Evolutionary conservation across 2,888 invertebrate species (phyloP), one percentile per base, ranked within the genome.

Genomic region (Caenorhabditis wallacei): DNA sequence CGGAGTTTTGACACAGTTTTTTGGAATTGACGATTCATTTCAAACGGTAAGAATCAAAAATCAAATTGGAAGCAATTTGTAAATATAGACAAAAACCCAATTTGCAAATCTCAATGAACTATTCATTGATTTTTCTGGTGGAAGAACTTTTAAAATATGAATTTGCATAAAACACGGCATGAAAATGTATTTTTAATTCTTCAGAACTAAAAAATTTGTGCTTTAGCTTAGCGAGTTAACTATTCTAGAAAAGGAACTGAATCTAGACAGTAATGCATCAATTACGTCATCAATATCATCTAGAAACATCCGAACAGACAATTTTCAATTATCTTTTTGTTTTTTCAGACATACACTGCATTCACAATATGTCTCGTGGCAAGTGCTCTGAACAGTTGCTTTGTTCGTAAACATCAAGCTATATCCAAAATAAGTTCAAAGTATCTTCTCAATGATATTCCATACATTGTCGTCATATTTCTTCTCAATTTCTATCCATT

Each of bases 301-400:
- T 26, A 26, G 22, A 35, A 1, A 43, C 37, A 13, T 43, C 43
- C 26, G 61, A 20, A 43, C 0, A 61, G 5, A 46, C 24, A 37
- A 43, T 43, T 40, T 18, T 43, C 13, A 13, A 40, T 40, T 48
- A 4, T 37, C n/a, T n/a, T n/a, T n/a, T n/a, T n/a, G n/a, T n/a
- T n/a, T 24, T 72, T 80, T 20, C 72, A 80, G 80, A 72, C 80
- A 13, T 59, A 68, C 18, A 72, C 72, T 35, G 66, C 80, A 26
- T 80, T 80, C 57, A 57, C 57, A 7, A 72, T 80, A 18, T 72
- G 72, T 26, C 71, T 72, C 16, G 72, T 80, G n/a, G 80, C 80
- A 1, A 64, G 64, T 24, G 80, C 80, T 7, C 53, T 80, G 3
- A 80, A 80, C 61, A 66, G 72, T 80, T 80, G 80, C 30, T 80